Evolutionary conservation across 2,113 vertebrate species (phyloP).

Genomic region (Chrysemys picta): DNA sequence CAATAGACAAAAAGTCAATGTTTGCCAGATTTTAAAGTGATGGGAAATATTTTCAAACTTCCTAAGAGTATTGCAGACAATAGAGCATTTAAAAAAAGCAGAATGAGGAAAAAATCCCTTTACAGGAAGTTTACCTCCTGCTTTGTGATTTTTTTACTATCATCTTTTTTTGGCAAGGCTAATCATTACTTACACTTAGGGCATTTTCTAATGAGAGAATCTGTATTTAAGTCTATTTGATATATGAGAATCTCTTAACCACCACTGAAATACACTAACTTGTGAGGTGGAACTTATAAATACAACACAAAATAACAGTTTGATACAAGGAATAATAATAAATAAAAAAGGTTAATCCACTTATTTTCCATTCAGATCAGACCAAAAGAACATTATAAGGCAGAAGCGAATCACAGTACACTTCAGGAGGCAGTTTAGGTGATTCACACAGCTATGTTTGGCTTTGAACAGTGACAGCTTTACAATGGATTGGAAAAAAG

Average conservation of each 20-base stretch:
- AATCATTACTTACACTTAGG: background rate
- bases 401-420: background rate
- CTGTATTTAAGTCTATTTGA: background rate
- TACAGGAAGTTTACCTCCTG: background rate
- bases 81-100: background rate
- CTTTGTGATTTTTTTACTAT: background rate
- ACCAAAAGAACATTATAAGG: background rate
- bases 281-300: background rate
- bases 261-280: background rate
- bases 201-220: background rate
- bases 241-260: background rate
- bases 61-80: background rate
- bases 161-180: slow-evolving; percentile 1
- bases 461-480: background rate
- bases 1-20: background rate
- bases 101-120: background rate
- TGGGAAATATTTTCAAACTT: background rate
- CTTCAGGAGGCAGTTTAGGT: background rate
- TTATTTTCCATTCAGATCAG: background rate
- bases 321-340: background rate
- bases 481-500: background rate
- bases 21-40: background rate
- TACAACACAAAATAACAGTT: background rate
- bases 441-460: background rate
- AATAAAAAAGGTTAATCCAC: background rate